These are phyloP conservation scores for Lasioglossum morio DNA, from an alignment of 2,888 invertebrate species.

Conservation along the genomic window DNA sequence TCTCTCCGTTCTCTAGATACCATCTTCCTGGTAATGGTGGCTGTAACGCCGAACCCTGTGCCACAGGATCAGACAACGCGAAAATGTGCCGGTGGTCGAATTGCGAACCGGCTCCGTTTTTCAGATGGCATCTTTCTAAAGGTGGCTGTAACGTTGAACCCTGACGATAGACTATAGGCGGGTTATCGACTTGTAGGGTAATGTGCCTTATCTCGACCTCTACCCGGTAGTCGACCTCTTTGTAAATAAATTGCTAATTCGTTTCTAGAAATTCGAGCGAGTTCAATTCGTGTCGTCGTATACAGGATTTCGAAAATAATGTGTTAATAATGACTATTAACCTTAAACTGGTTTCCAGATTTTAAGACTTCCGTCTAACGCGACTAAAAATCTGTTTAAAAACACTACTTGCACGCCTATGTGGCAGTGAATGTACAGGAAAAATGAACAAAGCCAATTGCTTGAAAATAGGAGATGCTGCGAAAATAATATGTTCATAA, in stretches of 20 bases:
- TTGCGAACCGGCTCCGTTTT: background rate
- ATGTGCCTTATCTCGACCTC: background rate
- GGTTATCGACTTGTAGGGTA: conserved; percentile 2
- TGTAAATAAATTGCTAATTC: background rate
- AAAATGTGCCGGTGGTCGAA: background rate
- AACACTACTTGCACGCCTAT: too few relatives aligned
- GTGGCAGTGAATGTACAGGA: too few relatives aligned
- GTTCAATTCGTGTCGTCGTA: background rate
- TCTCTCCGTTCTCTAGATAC: background rate
- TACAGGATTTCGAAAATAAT: background rate
- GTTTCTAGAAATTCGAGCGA: background rate
- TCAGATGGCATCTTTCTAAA: background rate
- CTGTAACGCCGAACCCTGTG: background rate
- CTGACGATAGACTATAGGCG: background rate
- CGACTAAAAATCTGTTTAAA: too few relatives aligned
- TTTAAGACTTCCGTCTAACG: too few relatives aligned
- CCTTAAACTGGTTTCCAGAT: too few relatives aligned
- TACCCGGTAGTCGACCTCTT: background rate
- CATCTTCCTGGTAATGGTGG: background rate
- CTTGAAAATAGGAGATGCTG: too few relatives aligned
- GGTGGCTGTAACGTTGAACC: background rate
- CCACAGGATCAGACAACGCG: background rate
- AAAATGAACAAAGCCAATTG: too few relatives aligned
- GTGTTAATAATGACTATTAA: too few relatives aligned
- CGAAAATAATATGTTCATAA: too few relatives aligned